Percentiles rank a stretch among this genome's conserved stretches.
Conservation (phyloP, 2,113 vertebrate genomes). For the Hydropotes inermis region DNA sequence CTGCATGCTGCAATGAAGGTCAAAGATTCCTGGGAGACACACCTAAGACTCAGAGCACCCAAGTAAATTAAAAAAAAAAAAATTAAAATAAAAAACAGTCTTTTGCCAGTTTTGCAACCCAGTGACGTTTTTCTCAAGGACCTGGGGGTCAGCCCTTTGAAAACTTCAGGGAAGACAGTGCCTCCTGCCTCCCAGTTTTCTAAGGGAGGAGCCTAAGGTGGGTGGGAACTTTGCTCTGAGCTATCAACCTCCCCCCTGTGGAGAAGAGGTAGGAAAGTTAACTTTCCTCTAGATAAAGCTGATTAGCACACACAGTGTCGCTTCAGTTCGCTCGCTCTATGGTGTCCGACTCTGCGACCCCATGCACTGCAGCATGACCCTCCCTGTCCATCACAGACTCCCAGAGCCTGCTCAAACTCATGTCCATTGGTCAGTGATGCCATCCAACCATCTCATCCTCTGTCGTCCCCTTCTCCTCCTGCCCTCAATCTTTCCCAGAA, state of each 20-base stretch:
- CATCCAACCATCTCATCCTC: background rate
- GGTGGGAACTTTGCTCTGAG: no score
- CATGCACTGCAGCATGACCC: background rate
- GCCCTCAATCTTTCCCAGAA: background rate
- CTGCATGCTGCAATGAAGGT: background rate
- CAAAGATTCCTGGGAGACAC: background rate
- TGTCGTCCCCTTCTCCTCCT: background rate
- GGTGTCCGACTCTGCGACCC: accelerated
- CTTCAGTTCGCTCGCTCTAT: accelerated
- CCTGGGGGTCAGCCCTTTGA: background rate
- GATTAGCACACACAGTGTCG: background rate
- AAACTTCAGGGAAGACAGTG: background rate
- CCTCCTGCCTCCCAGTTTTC: accelerated
- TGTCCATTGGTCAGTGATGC: background rate
- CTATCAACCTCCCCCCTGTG: background rate
- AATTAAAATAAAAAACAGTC: background rate
- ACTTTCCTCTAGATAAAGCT: background rate
- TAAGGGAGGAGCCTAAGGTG: accelerated
- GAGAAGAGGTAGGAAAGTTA: no score
- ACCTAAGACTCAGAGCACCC: background rate
- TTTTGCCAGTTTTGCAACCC: background rate
- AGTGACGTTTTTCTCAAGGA: background rate
- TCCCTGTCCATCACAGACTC: background rate
- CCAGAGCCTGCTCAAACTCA: background rate
- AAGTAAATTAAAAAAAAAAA: background rate